Evolutionary conservation across 2,797 vertebrate species (phyloP), one percentile per base, ranked within the genome.

Genomic region (Moxostoma hubbsi): DNA sequence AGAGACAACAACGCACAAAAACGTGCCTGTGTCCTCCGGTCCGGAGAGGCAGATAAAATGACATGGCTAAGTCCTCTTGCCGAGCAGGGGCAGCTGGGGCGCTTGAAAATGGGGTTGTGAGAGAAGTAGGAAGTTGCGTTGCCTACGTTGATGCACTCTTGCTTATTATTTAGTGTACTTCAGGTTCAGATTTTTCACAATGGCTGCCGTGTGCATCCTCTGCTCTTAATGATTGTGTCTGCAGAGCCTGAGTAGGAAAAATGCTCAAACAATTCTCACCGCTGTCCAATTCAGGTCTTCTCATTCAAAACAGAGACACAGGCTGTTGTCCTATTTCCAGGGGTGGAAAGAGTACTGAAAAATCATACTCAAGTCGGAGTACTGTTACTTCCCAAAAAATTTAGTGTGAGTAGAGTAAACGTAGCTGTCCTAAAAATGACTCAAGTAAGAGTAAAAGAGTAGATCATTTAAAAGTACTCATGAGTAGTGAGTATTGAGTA

Each of bases 71-170:
- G 93, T 95, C 91, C 94, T 93, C 66, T 83, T 77, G 85, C 89
- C 89, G 86, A 91, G 89, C 82, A 75, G 68, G 88, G 92, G 89
- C 96, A 98, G 96, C 96, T 98, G 96, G 92, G 90, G 82, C 85
- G 86, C 90, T 92, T 93, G 85, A 92, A 95, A 94, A 92, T 91
- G 85, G 74, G 89, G 91, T 93, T 92, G 90, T 87, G 83, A 86
- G 88, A 90, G 87, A 76, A 93, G 92, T 92, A 89, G 89, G 89
- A 89, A 49, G 79, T 77, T 74, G 85, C 85, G 84, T 87, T 74
- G 86, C 75, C 77, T 81, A 63, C 68, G 59, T 80, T 70, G 70
- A 16, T 81, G 51, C 77, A 51, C 89, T 89, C 86, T 85, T 73
- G 73, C 81, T 85, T 76, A 88, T 89, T 94, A 85, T 24, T 24